Conservation (phyloP, 2,113 vertebrate species). For the Butorides virescens region DNA sequence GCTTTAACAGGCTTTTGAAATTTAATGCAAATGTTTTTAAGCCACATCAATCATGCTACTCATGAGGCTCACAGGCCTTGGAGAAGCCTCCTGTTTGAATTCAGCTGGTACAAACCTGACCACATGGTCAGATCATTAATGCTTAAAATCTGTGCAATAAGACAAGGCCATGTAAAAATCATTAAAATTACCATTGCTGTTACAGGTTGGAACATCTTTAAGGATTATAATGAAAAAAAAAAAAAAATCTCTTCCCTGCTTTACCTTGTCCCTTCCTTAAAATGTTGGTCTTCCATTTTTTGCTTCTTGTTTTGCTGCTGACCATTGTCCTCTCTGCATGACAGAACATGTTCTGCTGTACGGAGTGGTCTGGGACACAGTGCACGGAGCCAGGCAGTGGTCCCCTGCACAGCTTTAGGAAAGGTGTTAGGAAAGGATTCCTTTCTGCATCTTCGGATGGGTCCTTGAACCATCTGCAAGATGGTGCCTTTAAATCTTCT, state of each 20-base stretch:
- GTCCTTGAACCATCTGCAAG: background rate
- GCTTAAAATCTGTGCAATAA: background rate
- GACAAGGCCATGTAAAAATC: background rate
- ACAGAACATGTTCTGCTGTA: rapidly evolving
- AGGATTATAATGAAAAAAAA: background rate
- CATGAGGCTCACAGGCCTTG: background rate
- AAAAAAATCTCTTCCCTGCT: background rate
- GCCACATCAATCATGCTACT: background rate
- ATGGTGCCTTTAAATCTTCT: background rate
- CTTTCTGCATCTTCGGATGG: background rate
- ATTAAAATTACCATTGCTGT: background rate
- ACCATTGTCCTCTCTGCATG: background rate
- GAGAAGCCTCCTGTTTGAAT: background rate
- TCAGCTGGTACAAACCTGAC: background rate
- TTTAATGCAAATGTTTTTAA: background rate
- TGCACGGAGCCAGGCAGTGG: background rate
- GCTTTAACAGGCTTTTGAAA: background rate
- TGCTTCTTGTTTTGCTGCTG: background rate
- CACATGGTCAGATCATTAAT: background rate
- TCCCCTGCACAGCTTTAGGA: background rate
- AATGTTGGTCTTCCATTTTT: background rate
- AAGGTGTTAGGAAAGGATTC: background rate
- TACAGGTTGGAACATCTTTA: background rate
- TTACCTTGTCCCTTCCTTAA: background rate
- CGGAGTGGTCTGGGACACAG: rapidly evolving